Percentiles rank a stretch among this genome's conserved stretches.
Conservation (phyloP, 1,140 invertebrate species). For the Drosophila pseudoobscura region DNA sequence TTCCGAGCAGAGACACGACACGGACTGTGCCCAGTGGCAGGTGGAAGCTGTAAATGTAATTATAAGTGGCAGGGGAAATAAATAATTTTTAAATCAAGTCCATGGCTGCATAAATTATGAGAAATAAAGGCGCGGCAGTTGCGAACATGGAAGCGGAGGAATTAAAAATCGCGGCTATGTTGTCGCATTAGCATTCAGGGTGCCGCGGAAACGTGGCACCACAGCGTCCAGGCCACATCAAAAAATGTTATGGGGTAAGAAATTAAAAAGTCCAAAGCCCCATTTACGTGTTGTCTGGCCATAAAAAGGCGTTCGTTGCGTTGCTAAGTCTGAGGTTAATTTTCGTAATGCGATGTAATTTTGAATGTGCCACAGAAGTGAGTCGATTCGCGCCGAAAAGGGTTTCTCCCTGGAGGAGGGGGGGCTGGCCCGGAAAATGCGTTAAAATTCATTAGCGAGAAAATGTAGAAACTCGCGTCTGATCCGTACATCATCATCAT, state of each 20-base stretch:
- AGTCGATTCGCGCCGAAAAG: slow-evolving; percentile 25
- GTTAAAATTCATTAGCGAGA: slow-evolving; percentile 70
- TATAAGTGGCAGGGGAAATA: slow-evolving; percentile 20
- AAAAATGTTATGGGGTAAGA: slow-evolving; percentile 29
- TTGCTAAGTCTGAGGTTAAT: slow-evolving; percentile 77
- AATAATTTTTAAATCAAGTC: slow-evolving; percentile 44
- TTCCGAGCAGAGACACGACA: too few species aligned
- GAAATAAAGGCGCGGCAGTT: neutral
- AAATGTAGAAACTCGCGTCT: slow-evolving; percentile 27
- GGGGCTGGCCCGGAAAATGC: slow-evolving; percentile 40
- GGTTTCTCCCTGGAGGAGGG: slow-evolving; percentile 42
- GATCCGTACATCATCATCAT: slow-evolving; percentile 6
- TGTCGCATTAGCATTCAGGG: slow-evolving; percentile 43
- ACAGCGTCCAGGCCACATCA: slow-evolving; percentile 23
- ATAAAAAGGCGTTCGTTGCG: slow-evolving; percentile 30
- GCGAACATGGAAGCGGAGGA: neutral
- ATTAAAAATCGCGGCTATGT: slow-evolving; percentile 37
- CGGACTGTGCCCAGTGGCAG: too few species aligned
- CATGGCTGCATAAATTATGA: slow-evolving; percentile 41
- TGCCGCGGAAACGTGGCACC: neutral
- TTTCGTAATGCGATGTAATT: slow-evolving; percentile 76
- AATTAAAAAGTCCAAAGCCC: slow-evolving; percentile 37
- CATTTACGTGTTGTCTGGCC: slow-evolving; percentile 52
- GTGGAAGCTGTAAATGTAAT: slow-evolving; percentile 32
- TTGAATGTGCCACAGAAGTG: slow-evolving; percentile 63